Evolutionary conservation across 2,113 vertebrate genomes (phyloP).

Genomic region (Antennarius striatus): DNA sequence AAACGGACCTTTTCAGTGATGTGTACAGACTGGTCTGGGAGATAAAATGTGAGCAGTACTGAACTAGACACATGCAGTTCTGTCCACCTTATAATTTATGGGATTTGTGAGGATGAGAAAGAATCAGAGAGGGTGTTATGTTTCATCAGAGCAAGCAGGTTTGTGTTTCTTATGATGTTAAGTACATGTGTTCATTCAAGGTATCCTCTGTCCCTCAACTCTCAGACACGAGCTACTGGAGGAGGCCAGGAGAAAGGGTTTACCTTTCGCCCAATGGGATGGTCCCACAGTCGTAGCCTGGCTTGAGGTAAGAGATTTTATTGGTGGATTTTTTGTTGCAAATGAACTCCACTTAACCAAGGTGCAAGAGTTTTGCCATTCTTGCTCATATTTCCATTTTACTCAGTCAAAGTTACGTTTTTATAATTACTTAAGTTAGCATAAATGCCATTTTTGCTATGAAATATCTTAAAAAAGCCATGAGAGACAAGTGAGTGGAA

Average conservation of each 20-base stretch:
- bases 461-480: too few species aligned
- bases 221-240: slow-evolving; percentile 96
- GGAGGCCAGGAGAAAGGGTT: slow-evolving; percentile 95
- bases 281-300: slow-evolving; percentile 96
- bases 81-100: neutral
- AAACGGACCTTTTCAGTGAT: slow-evolving; percentile 33
- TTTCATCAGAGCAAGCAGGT: slow-evolving; percentile 2
- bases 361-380: too few species aligned
- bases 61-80: slow-evolving; percentile 4
- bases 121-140: slow-evolving; percentile 2
- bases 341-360: too few species aligned
- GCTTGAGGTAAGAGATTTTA: slow-evolving; percentile 86
- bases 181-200: slow-evolving; percentile 14
- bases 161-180: slow-evolving; percentile 21
- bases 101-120: slow-evolving; percentile 10
- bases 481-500: too few species aligned
- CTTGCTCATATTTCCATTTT: too few species aligned
- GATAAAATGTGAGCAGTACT: slow-evolving; percentile 37
- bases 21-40: slow-evolving; percentile 32
- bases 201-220: slow-evolving; percentile 44
- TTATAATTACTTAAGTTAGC: too few species aligned
- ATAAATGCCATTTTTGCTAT: too few species aligned
- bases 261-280: slow-evolving; percentile 99
- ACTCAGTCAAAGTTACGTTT: too few species aligned
- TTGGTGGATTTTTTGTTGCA: too few species aligned